Evolutionary conservation across 2,797 vertebrate species (phyloP).

Genomic region (Mastacembelus armatus): DNA sequence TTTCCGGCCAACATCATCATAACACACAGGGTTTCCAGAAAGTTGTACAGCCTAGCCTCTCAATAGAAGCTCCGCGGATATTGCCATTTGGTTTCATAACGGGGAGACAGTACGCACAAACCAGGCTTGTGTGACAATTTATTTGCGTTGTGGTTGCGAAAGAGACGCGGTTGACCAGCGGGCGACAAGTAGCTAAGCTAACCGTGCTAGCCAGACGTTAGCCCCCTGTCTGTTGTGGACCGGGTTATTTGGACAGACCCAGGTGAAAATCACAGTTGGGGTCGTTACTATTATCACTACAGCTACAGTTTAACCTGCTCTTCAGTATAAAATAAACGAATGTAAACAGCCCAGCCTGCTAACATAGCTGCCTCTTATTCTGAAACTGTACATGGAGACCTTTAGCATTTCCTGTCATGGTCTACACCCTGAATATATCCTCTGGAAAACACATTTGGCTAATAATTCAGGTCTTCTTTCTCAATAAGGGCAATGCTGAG

Average conservation of each 20-base stretch:
- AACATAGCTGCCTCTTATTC: not conserved
- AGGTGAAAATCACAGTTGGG: not conserved
- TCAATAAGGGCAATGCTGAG: not conserved
- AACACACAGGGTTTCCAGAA: conserved; percentile 48
- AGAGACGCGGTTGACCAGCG: conserved; percentile 44
- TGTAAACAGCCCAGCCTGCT: conserved; percentile 26
- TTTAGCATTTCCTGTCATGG: conserved; percentile 44
- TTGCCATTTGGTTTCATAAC: accelerated
- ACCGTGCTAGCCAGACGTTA: conserved; percentile 34
- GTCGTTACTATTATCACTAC: not conserved
- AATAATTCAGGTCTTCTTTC: not conserved
- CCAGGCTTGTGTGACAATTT: not conserved
- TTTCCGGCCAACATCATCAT: conserved; percentile 41
- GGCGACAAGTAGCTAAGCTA: conserved; percentile 47
- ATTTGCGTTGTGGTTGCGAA: conserved; percentile 1
- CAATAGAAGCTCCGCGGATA: accelerated
- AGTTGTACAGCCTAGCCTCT: conserved; percentile 43
- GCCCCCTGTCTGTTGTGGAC: not conserved
- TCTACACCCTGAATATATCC: conserved; percentile 23
- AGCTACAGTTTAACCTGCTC: no score
- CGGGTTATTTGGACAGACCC: conserved; percentile 9
- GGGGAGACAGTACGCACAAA: accelerated
- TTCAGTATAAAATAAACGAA: no score
- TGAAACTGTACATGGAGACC: conserved; percentile 12
- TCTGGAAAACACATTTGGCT: not conserved